phyloP scores from a whole-genome alignment of 2,113 vertebrate genomes.

The Caloenas nicobarica region DNA sequence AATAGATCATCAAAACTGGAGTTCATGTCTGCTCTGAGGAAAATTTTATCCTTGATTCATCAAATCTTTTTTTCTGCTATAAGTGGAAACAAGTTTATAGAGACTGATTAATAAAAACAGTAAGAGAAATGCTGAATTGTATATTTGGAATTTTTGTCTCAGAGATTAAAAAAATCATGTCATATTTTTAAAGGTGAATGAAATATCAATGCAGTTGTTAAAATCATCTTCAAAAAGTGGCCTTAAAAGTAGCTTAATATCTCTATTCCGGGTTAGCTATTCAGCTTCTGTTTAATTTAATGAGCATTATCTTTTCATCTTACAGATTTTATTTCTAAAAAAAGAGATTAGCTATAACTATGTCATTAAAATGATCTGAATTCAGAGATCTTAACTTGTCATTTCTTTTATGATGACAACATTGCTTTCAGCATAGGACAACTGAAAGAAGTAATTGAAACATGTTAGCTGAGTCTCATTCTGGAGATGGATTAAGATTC shows the following conservation, averaged over 20 bases:
- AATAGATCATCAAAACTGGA: constrained; percentile 1
- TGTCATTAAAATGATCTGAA: background rate
- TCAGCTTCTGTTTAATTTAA: background rate
- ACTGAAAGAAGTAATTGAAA: background rate
- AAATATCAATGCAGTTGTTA: background rate
- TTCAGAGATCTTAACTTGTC: background rate
- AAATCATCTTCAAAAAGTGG: background rate
- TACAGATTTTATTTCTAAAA: background rate
- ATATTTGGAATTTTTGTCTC: background rate
- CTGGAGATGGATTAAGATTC: background rate
- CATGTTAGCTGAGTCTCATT: background rate
- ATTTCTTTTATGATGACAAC: background rate
- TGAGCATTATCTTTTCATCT: background rate
- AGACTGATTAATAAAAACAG: background rate
- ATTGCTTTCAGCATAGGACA: background rate
- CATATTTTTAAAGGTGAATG: background rate
- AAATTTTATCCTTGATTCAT: background rate
- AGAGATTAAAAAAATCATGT: background rate
- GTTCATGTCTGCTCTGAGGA: background rate
- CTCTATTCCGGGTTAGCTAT: background rate
- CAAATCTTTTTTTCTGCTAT: background rate
- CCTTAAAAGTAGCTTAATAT: background rate
- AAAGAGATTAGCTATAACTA: background rate
- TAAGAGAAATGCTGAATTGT: background rate
- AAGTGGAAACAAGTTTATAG: background rate